Base-by-base conservation (phyloP, 2,888 invertebrate genomes). In the Drosophila algonquin region DNA sequence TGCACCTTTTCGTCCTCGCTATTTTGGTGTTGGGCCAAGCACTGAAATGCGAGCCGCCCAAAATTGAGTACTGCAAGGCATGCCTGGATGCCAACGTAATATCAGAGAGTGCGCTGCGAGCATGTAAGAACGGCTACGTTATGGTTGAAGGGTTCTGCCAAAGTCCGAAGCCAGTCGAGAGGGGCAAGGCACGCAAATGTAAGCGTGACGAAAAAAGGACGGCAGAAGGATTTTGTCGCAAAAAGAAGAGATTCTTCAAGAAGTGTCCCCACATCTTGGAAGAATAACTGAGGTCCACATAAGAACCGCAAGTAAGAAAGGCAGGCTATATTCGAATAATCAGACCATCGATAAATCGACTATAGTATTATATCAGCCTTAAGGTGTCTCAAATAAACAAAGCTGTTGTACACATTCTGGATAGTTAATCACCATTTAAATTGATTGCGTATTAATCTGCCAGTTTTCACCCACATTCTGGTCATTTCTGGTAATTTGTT, bases 401-500 rank as follows among this genome's bases (percentile, higher is more conserved):
- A n/a, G n/a, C 14, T 40, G n/a, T n/a, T 5, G 4, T 12, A 1
- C 10, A 35, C 1, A 35, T 35, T 35, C 12, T 12, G 12, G 12
- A 35, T 12, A 12, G 35, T 35, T 35, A 1, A 12, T 32, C 32
- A 14, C 32, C 8, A 27, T 24, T 45, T 35, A 21, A n/a, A 27
- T 18, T 35, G 18, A 24, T 27, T 55, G 9, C 14, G 47, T 6
- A 14, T 40, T 2, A 14, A 14, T 14, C 14, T 40, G 0, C 14
- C 14, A 14, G 16, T 16, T 9, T n/a, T 14, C 24, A 5, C n/a
- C 35, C 57, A 14, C n/a, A n/a, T 40, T 53, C 21, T 21, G 21
- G 21, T 18, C 1, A 18, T 18, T 18, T 18, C 18, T 18, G 35
- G 45, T 10, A 40, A 44, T 53, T 74, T 50, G 50, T 56, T 60